These are phyloP conservation scores for Platalea minor DNA, from an alignment of 2,797 vertebrate genomes.

Conservation along the genomic window DNA sequence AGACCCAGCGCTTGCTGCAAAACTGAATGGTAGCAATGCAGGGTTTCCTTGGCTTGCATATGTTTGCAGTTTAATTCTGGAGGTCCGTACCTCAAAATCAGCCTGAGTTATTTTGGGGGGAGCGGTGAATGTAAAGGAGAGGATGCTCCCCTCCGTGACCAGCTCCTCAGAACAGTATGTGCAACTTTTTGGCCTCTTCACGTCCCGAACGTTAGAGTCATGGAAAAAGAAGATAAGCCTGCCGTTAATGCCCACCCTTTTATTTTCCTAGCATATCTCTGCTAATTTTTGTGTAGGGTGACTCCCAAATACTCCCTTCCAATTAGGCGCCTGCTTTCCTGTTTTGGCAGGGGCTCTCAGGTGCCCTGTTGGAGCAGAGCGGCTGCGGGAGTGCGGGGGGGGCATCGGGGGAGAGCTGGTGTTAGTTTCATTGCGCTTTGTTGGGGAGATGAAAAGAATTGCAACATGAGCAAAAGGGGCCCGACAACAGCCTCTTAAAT, in stretches of 20 bases:
- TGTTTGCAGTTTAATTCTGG: neutral
- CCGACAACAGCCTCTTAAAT: neutral
- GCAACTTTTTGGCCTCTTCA: conserved; percentile 39
- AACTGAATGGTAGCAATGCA: neutral
- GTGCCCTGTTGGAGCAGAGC: conserved; percentile 47
- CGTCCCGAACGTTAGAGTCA: neutral
- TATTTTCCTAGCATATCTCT: conserved; percentile 65
- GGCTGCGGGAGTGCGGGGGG: neutral
- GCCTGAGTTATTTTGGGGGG: neutral
- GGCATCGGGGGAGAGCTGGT: neutral
- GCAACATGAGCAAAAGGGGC: neutral
- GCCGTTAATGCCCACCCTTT: conserved; percentile 27
- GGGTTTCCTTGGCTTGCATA: neutral
- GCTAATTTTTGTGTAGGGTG: conserved; percentile 48
- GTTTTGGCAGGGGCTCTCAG: conserved; percentile 66
- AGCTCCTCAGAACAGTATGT: conserved; percentile 31
- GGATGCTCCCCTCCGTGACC: neutral
- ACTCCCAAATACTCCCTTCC: conserved; percentile 66
- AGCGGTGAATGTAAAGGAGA: neutral
- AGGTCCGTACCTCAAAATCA: neutral
- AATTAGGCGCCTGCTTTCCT: conserved; percentile 73
- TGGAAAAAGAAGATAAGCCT: conserved; percentile 50
- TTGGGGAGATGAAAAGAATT: conserved; percentile 33
- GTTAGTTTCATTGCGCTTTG: conserved; percentile 16
- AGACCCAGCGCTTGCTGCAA: neutral